Evolutionary conservation across 2,888 invertebrate genomes (phyloP).

Genomic region (Chalcis sispes): DNA sequence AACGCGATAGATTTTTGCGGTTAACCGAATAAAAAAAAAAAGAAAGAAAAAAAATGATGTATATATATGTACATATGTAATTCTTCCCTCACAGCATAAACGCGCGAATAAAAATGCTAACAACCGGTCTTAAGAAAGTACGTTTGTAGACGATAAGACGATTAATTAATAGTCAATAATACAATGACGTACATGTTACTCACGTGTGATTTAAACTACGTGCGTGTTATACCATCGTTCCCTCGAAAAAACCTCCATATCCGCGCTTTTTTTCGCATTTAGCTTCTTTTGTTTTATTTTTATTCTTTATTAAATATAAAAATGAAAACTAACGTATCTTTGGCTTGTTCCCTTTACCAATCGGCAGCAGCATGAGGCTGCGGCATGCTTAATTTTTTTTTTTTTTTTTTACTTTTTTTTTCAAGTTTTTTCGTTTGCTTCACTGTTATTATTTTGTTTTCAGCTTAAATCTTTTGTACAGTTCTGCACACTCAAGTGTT

Average conservation of each 20-base stretch:
- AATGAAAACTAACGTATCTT: conserved; percentile 87
- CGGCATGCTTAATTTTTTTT: conserved; percentile 69
- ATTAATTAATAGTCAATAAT: conserved; percentile 63
- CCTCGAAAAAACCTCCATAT: conserved; percentile 13
- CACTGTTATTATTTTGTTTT: conserved; percentile 36
- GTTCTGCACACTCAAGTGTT: conserved; percentile 69
- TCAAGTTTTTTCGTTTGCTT: conserved; percentile 45
- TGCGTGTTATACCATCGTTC: conserved; percentile 11
- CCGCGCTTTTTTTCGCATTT: conserved; percentile 26
- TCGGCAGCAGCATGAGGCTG: conserved; percentile 75
- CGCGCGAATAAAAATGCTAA: conserved; percentile 62
- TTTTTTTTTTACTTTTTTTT: conserved; percentile 74
- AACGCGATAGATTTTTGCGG: too few species aligned
- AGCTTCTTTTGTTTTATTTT: conserved; percentile 82
- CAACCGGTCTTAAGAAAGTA: conserved; percentile 67
- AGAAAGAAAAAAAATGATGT: conserved; percentile 3
- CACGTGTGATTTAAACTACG: conserved; percentile 15
- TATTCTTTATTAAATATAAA: conserved; percentile 79
- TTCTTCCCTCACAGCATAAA: conserved; percentile 25
- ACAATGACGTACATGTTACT: conserved; percentile 44
- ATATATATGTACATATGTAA: not conserved
- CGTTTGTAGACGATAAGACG: conserved; percentile 62
- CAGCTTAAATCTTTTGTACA: conserved; percentile 67
- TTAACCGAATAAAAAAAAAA: not conserved
- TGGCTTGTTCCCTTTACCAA: conserved; percentile 91